Base-by-base conservation (phyloP, 2,113 vertebrate species). In the Camelus dromedarius region DNA sequence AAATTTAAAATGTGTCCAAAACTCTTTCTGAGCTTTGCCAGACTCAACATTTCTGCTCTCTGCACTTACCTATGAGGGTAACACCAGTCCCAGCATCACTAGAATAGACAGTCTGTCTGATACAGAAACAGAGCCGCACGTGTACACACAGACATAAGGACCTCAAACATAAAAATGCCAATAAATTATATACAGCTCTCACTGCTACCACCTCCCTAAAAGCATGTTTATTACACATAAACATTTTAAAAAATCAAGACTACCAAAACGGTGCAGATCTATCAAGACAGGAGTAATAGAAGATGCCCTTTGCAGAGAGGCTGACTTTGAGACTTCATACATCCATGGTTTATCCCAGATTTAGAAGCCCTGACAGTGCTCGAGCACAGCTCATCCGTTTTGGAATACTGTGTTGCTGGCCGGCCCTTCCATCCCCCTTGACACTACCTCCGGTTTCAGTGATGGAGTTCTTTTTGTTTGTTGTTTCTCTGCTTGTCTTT, bases 401-500 rank as follows among this genome's bases (percentile, higher is more conserved):
- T 90, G 85, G 86, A 96, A 76, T 3, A 77, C 28, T 77, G 0
- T 28, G 8, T 93, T 20, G 54, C 69, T 35, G 30, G 38, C 14
- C 0, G 48, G 72, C 81, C n/a, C 58, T 89, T 84, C 79, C 79
- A 69, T 46, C 32, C 80, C 93, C 83, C 89, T 67, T 26, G 86
- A 76, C 60, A 73, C 6, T 82, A 48, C 4, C 67, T 62, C 28
- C 58, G 32, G 87, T 82, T 95, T 97, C 91, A 87, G 9, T 50
- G 58, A 54, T 87, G 72, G 32, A 62, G 13, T 91, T 92, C 83
- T 86, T 98, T 98, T 93, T 97, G 96, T 97, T 97, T 98, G 97
- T 97, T 97, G 95, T 96, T 98, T 95, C 97, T 98, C 91, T 97
- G 94, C 96, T 96, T 93, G 96, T 98, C 96, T 97, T 98, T 98